Evolutionary conservation across 2,888 invertebrate species (phyloP).

Genomic region (Taenaris catops): DNA sequence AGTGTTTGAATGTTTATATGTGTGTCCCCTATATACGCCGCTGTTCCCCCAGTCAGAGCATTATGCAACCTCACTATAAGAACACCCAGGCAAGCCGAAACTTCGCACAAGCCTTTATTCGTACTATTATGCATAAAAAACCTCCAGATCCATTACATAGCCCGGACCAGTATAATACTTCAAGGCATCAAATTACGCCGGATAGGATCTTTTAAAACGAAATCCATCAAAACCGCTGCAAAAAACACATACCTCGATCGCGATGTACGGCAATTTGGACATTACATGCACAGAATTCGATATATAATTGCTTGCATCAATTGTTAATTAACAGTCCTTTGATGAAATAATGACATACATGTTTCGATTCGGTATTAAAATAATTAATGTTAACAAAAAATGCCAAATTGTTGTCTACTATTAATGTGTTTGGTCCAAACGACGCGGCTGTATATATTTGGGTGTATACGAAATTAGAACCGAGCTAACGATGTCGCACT

Average conservation of each 20-base stretch:
- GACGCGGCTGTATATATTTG: too few relatives aligned
- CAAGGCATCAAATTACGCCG: constrained; percentile 5
- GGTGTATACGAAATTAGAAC: too few relatives aligned
- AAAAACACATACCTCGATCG: constrained; percentile 1
- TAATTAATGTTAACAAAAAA: constrained; percentile 29
- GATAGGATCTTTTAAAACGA: constrained; percentile 6
- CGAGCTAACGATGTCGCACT: too few relatives aligned
- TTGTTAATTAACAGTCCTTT: constrained; percentile 5
- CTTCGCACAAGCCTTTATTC: neutral
- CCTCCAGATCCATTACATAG: neutral
- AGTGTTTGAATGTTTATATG: too few relatives aligned
- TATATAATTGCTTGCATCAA: constrained; percentile 5
- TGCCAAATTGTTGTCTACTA: too few relatives aligned
- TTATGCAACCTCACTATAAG: neutral
- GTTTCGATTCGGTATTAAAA: constrained; percentile 28
- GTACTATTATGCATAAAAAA: neutral
- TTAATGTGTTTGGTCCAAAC: too few relatives aligned
- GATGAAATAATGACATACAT: constrained; percentile 21
- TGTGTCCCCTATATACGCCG: neutral
- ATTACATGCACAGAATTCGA: constrained; percentile 2
- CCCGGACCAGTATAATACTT: constrained; percentile 4
- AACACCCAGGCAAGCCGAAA: neutral
- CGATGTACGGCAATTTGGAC: constrained; percentile 2
- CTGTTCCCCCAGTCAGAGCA: neutral
- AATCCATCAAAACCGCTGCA: constrained; percentile 4